A percentile compares a stretch with the other conserved stretches of the same genome.
These are phyloP conservation scores for Chiroxiphia lanceolata DNA, from an alignment of 2,797 vertebrate genomes.

Conservation along the genomic window DNA sequence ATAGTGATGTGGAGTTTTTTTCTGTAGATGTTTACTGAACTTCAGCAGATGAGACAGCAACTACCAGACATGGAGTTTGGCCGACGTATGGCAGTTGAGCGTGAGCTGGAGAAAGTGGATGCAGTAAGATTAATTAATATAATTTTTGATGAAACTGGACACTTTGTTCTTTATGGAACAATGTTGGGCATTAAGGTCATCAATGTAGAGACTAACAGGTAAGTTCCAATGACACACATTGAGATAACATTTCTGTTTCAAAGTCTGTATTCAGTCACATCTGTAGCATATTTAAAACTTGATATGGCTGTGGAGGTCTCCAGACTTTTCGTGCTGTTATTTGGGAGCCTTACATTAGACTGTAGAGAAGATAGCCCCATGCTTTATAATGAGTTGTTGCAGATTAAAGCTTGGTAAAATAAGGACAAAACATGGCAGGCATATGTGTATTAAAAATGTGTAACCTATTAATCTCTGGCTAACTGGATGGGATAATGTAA, in stretches of 20 bases:
- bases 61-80: slow-evolving; percentile 99
- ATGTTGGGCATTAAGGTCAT: slow-evolving; percentile 99
- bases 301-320: not conserved
- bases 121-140: slow-evolving; percentile 92
- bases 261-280: not conserved
- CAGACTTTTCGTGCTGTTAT: not conserved
- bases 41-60: slow-evolving; percentile 98
- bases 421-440: not conserved
- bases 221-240: not conserved
- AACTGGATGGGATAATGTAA: not conserved
- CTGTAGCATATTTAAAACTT: not conserved
- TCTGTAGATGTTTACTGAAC: slow-evolving; percentile 95
- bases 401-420: not conserved
- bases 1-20: not conserved
- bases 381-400: not conserved
- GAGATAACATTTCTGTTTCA: not conserved
- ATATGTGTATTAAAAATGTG: not conserved
- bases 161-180: slow-evolving; percentile 97
- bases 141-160: slow-evolving; percentile 97
- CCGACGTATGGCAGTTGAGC: slow-evolving; percentile 93
- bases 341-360: not conserved
- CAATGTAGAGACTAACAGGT: slow-evolving; percentile 98
- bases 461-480: not conserved
- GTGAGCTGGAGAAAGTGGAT: slow-evolving; percentile 96
- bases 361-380: not conserved